Base-by-base conservation (phyloP, 1,140 invertebrate genomes). In the Samia ricini region DNA sequence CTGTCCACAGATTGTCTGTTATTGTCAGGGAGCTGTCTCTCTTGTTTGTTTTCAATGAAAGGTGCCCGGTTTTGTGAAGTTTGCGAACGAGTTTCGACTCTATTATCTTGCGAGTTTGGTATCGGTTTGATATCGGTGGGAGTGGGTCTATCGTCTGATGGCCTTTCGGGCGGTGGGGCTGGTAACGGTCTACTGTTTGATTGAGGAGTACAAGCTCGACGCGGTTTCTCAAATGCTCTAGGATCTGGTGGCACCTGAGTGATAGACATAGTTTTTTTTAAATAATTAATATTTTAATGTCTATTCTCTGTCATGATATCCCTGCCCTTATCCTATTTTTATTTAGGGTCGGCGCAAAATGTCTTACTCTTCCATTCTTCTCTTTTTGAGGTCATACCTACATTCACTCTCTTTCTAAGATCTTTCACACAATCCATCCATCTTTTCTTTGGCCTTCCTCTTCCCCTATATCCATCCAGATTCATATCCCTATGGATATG, bases 201-300 rank as follows among this genome's bases (percentile, higher is more conserved):
- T 42, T 89, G 87, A 0, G 87, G 87, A 0, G 85, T 89, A 63
- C 85, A 88, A 0, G 85, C 85, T 23, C 87, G 71, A 49, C 84
- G 68, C 0, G 87, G 87, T 57, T 89, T 89, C 56, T 89, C 87
- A 23, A 89, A 89, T 2, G 85, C 85, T 73, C 87, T 74, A 4
- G 87, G 87, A 22, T 89, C 87, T 29, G 87, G 85, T 54, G 87
- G 87, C 54, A 88, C 79, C 87, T 88, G 73, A 21, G 68, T 75
- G 52, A 59, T 19, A 36, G n/a, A n/a, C n/a, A 24, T 51, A 24
- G 26, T 5, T 24, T 15, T 19, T 42, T 55, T 56, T 21, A 22
- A 49, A 10, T 18, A n/a, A 19, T 49, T 7, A 7, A 36, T 7
- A 7, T 36, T 36, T 36, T 6, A 7, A 51, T 19, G 49, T 51